These are phyloP conservation scores for Isotomurus palustris DNA, from an alignment of 2,888 invertebrate species.

Conservation along the genomic window DNA sequence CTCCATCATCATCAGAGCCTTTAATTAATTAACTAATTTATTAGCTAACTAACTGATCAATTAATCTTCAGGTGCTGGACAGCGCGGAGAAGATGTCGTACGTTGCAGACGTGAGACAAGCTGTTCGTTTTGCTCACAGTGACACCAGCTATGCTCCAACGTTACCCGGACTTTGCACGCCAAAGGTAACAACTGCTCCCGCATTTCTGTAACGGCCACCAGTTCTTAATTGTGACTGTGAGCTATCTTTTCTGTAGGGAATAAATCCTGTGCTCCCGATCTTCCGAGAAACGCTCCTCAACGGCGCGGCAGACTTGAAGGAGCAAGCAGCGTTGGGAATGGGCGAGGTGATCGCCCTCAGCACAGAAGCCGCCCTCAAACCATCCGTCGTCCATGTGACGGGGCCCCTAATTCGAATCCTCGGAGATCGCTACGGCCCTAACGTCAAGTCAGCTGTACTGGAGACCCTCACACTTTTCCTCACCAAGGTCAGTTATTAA, in stretches of 20 bases:
- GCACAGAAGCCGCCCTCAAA: conserved; percentile 81
- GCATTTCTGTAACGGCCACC: neutral
- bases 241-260: conserved; percentile 57
- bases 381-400: conserved; percentile 96
- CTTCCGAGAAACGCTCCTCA: conserved; percentile 92
- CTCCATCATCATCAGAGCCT: neutral
- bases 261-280: conserved; percentile 90
- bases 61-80: conserved; percentile 63
- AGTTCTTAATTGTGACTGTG: neutral
- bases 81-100: conserved; percentile 77
- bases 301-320: conserved; percentile 91
- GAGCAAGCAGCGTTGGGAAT: conserved; percentile 91
- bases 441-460: conserved; percentile 94
- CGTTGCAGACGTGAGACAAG: conserved; percentile 84
- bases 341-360: conserved; percentile 74
- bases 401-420: conserved; percentile 93
- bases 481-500: conserved; percentile 67
- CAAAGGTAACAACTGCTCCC: conserved; percentile 59
- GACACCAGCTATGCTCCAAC: conserved; percentile 69
- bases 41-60: neutral
- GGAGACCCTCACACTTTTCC: conserved; percentile 84
- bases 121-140: conserved; percentile 81
- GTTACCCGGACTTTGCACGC: conserved; percentile 82
- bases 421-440: conserved; percentile 90
- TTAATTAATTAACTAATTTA: conserved; percentile 2